Evolutionary conservation across 1,140 invertebrate species (phyloP).

Genomic region (Drosophila arizonae): DNA sequence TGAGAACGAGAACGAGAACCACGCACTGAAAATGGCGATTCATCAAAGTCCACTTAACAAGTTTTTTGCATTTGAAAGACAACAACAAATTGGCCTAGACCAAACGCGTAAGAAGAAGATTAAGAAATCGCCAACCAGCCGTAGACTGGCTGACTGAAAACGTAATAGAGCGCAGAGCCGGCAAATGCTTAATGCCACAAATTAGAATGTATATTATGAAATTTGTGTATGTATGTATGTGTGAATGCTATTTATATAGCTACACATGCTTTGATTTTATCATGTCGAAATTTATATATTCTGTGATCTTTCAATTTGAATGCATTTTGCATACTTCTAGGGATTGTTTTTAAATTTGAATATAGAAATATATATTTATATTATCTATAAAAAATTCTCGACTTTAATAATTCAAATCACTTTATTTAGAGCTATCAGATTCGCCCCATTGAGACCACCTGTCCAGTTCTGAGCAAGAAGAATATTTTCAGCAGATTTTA

Average conservation of each 20-base stretch:
- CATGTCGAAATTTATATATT: neutral
- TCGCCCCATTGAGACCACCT: too few species aligned
- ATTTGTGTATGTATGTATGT: too few species aligned
- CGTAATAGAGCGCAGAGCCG: too few species aligned
- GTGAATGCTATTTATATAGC: too few species aligned
- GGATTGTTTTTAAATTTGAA: neutral
- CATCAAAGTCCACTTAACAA: slow-evolving; percentile 79
- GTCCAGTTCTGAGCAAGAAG: too few species aligned
- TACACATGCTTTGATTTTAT: neutral
- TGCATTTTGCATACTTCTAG: slow-evolving; percentile 38
- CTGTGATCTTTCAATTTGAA: slow-evolving; percentile 1
- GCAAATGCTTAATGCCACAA: neutral
- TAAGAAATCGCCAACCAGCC: neutral
- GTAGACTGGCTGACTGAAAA: too few species aligned
- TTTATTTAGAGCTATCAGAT: too few species aligned
- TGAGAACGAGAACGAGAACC: slow-evolving; percentile 18
- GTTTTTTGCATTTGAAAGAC: slow-evolving; percentile 76
- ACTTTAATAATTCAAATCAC: too few species aligned
- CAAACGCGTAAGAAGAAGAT: slow-evolving; percentile 22
- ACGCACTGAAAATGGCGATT: slow-evolving; percentile 71
- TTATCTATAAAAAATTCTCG: too few species aligned
- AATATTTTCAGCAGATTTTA: too few species aligned
- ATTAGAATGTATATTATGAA: neutral
- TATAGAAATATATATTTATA: neutral
- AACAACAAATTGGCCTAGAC: slow-evolving; percentile 39